These are phyloP conservation scores for Cryptus viduatorius DNA, from an alignment of 2,888 invertebrate genomes.

Conservation along the genomic window DNA sequence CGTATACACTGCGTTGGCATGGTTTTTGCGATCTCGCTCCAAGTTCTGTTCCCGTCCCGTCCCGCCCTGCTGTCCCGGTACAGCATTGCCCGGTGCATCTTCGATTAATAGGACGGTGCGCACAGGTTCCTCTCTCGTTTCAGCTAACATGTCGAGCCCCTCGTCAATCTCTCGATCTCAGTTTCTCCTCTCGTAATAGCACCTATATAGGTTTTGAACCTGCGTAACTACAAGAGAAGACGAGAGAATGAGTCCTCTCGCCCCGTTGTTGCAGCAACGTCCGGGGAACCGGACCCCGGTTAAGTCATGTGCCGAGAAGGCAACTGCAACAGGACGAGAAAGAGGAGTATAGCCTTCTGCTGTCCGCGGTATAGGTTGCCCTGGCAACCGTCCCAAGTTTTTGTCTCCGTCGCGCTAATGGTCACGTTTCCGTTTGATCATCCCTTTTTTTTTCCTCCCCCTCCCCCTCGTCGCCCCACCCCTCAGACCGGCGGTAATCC, in stretches of 20 bases:
- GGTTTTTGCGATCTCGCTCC: slow-evolving; percentile 67
- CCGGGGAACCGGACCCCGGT: slow-evolving; percentile 38
- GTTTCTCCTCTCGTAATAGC: slow-evolving; percentile 63
- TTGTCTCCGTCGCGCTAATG: slow-evolving; percentile 71
- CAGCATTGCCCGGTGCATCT: slow-evolving; percentile 61
- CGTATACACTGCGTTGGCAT: slow-evolving; percentile 65
- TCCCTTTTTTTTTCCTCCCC: slow-evolving; percentile 56
- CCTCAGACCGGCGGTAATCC: slow-evolving; percentile 64
- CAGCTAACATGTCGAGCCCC: slow-evolving; percentile 68
- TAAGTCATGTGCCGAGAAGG: slow-evolving; percentile 59
- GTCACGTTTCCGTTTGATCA: slow-evolving; percentile 73
- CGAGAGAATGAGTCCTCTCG: slow-evolving; percentile 64
- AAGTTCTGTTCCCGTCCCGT: slow-evolving; percentile 52
- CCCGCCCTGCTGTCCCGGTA: slow-evolving; percentile 53
- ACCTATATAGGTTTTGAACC: slow-evolving; percentile 65
- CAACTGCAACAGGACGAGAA: slow-evolving; percentile 45
- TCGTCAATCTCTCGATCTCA: slow-evolving; percentile 71
- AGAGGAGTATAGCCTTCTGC: slow-evolving; percentile 53
- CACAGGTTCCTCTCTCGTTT: slow-evolving; percentile 64
- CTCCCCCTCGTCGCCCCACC: slow-evolving; percentile 6
- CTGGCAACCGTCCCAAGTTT: slow-evolving; percentile 70
- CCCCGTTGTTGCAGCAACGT: slow-evolving; percentile 63
- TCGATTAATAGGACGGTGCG: slow-evolving; percentile 67
- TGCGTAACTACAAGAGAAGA: slow-evolving; percentile 65
- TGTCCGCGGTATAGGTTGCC: slow-evolving; percentile 58